phyloP scores from a whole-genome alignment of 2,888 invertebrate genomes.

The Ctenicera cuprea region DNA sequence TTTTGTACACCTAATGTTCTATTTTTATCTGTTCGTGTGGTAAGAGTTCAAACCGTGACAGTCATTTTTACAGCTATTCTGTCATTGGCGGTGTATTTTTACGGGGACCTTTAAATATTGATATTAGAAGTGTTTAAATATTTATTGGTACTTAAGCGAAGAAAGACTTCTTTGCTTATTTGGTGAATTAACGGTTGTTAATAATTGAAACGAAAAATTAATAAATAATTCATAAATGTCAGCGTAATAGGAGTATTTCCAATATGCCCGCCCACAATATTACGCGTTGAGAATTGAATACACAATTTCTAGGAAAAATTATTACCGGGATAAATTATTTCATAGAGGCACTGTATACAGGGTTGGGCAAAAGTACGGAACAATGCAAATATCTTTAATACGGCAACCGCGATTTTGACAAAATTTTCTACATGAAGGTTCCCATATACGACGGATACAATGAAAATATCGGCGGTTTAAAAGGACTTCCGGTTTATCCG shows the following conservation, averaged over 20 bases:
- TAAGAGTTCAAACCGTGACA: not conserved
- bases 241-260: not conserved
- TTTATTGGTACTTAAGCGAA: not conserved
- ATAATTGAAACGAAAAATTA: not conserved
- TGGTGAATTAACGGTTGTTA: not conserved
- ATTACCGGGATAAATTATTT: no score
- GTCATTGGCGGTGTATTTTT: not conserved
- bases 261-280: not conserved
- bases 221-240: not conserved
- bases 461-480: no score
- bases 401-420: no score
- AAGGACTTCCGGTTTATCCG: no score
- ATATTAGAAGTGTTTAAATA: not conserved
- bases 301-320: no score
- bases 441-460: no score
- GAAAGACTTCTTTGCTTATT: not conserved
- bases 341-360: no score
- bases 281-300: no score
- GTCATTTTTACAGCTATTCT: slow-evolving; percentile 6
- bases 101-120: not conserved
- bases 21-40: not conserved
- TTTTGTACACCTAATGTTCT: not conserved
- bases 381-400: no score
- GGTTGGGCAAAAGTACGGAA: no score
- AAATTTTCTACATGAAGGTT: no score